Evolutionary conservation across 2,888 invertebrate species (phyloP).

Genomic region (Drosophila anomelani): DNA sequence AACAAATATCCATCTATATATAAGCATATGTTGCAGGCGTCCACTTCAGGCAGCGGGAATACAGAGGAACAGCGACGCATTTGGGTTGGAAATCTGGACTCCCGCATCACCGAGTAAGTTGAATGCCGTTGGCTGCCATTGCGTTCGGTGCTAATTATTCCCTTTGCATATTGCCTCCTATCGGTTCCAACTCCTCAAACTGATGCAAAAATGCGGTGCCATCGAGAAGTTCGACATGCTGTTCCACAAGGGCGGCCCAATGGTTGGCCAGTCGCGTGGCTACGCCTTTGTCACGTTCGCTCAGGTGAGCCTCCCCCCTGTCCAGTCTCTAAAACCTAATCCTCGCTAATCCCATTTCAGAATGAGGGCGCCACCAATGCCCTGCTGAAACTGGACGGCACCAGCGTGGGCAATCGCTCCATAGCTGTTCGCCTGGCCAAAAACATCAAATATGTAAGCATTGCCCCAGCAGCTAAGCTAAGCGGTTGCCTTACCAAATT

Average conservation of each 20-base stretch:
- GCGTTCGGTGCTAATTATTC: constrained; percentile 51
- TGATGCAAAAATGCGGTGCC: constrained; percentile 96
- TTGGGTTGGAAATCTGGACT: constrained; percentile 97
- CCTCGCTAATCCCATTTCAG: constrained; percentile 43
- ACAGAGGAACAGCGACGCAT: constrained; percentile 85
- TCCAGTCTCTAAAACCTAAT: not conserved
- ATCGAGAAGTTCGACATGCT: constrained; percentile 98
- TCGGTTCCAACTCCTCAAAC: constrained; percentile 98
- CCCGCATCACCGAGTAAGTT: constrained; percentile 97
- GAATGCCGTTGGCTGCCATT: constrained; percentile 5
- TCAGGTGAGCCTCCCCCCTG: constrained; percentile 77
- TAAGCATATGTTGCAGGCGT: not conserved
- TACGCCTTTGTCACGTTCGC: constrained; percentile 97
- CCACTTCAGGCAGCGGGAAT: constrained; percentile 8
- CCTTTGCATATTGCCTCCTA: constrained; percentile 85
- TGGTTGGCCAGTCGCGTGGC: constrained; percentile 94
- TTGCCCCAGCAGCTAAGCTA: not conserved
- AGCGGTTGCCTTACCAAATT: not conserved
- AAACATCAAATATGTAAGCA: constrained; percentile 88
- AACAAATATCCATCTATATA: not conserved
- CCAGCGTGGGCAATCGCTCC: constrained; percentile 89
- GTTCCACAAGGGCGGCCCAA: constrained; percentile 95
- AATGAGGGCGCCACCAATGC: constrained; percentile 89
- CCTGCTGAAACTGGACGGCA: constrained; percentile 90
- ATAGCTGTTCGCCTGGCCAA: constrained; percentile 93